Percentiles rank a stretch among this genome's conserved stretches.
These are phyloP conservation scores for Drosophila neotestacea DNA, from an alignment of 2,888 invertebrate genomes.

Conservation along the genomic window DNA sequence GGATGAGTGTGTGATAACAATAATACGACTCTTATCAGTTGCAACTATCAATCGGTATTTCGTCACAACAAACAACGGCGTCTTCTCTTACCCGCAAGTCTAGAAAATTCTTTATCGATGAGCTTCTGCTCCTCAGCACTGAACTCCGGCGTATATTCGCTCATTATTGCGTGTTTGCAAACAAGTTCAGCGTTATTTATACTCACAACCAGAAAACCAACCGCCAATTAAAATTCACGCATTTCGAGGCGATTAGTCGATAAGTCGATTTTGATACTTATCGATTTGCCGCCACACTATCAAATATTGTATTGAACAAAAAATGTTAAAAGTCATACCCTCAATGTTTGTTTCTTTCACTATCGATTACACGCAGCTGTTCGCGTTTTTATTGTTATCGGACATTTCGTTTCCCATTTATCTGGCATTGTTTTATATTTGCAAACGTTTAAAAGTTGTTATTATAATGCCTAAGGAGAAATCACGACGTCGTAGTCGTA, in stretches of 20 bases:
- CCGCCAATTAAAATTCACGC: conserved; percentile 33
- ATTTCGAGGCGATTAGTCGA: conserved; percentile 4
- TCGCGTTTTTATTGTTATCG: neutral
- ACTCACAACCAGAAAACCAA: conserved; percentile 2
- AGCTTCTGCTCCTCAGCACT: conserved; percentile 54
- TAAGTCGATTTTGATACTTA: neutral
- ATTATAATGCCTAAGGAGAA: conserved; percentile 64
- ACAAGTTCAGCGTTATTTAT: conserved; percentile 27
- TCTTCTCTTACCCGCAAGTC: conserved; percentile 64
- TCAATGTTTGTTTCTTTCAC: neutral
- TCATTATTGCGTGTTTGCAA: conserved; percentile 30
- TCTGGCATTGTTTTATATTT: conserved; percentile 14
- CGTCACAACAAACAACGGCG: neutral
- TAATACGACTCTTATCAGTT: conserved; percentile 16
- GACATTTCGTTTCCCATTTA: neutral
- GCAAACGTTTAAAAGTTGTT: conserved; percentile 36
- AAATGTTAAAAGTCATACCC: neutral
- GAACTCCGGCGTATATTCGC: conserved; percentile 61
- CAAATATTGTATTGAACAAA: neutral
- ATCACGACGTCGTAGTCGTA: conserved; percentile 45
- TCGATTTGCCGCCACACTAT: neutral
- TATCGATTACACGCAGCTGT: conserved; percentile 52
- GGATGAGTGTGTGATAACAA: conserved; percentile 4
- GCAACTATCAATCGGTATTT: neutral
- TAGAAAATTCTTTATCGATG: conserved; percentile 72